Evolutionary conservation across 1,140 invertebrate species (phyloP), one percentile per base, ranked within the genome.

Genomic region (Calephelis nemesis): DNA sequence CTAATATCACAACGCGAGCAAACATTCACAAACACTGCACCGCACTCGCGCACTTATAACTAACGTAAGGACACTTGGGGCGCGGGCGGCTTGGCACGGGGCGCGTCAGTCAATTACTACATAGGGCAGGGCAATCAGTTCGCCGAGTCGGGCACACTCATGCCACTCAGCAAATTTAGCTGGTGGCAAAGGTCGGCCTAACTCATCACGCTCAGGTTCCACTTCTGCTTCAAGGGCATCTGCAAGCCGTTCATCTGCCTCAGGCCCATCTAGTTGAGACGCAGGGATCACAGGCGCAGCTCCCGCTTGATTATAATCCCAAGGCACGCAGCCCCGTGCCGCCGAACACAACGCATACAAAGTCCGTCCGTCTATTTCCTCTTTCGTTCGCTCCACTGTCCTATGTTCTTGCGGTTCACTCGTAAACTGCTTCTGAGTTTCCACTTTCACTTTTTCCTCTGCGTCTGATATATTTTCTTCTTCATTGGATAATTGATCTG

Each of bases 121-220:
- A 93, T 98, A 98, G 93, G 97, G 97, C 94, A 98, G 94, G 93
- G 95, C 89, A 93, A 93, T 81, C 93, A 95, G 77, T 94, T 95
- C 86, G 93, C 93, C 90, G 91, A 94, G 74, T 94, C 94, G 73
- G 95, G 93, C 87, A 94, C 84, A 95, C 91, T 98, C 95, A 86
- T 97, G 95, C 96, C 96, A 98, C 91, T 97, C 95, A 71, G 94
- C 93, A 93, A 97, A 98, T 11, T 52, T 65, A 63, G 67, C 47
- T 7, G 80, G 62, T 0, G 80, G 83, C 47, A 50, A 45, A 60
- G 90, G 90, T 65, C 88, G 74, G 42, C 82, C 83, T 15, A 84
- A 69, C 67, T 58, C 73, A 70, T 88, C 86, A 12, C 81, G 77
- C 62, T 19, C 68, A 50, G 68, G 15, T 40, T 72, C 72, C 4